Conservation (phyloP, 2,113 vertebrate species). For the Paramisgurnus dabryanus region DNA sequence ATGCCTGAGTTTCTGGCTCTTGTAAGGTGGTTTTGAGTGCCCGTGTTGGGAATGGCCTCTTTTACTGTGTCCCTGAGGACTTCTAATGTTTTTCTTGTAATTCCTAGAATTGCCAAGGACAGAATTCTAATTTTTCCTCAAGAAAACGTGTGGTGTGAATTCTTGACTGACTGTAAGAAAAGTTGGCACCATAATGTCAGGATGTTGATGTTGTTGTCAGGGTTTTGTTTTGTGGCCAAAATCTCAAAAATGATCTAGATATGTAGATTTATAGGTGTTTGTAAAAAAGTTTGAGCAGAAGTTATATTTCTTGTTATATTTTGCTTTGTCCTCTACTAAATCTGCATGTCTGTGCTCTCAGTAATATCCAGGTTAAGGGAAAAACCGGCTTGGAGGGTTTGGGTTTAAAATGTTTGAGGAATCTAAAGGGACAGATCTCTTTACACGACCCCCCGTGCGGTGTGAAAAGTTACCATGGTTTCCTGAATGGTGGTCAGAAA, state of each 20-base stretch:
- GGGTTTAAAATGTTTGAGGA: conserved; percentile 61
- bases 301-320: conserved; percentile 42
- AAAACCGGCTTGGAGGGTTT: conserved; percentile 58
- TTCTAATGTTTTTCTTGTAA: conserved; percentile 41
- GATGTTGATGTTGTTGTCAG: too few species aligned
- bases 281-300: neutral
- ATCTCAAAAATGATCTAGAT: too few species aligned
- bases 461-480: conserved; percentile 76
- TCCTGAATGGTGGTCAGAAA: conserved; percentile 61
- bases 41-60: conserved; percentile 40
- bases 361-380: conserved; percentile 58
- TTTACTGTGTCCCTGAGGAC: conserved; percentile 23
- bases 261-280: too few species aligned
- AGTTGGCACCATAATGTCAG: neutral
- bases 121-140: neutral
- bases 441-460: conserved; percentile 59
- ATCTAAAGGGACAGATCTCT: conserved; percentile 59
- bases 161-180: conserved; percentile 5
- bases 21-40: conserved; percentile 31
- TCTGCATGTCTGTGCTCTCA: conserved; percentile 33
- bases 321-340: neutral
- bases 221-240: conserved; percentile 52
- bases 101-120: conserved; percentile 1
- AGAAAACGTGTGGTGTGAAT: neutral
- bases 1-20: conserved; percentile 13